These are phyloP conservation scores for Melospiza georgiana DNA, from an alignment of 2,113 vertebrate species.

Conservation along the genomic window DNA sequence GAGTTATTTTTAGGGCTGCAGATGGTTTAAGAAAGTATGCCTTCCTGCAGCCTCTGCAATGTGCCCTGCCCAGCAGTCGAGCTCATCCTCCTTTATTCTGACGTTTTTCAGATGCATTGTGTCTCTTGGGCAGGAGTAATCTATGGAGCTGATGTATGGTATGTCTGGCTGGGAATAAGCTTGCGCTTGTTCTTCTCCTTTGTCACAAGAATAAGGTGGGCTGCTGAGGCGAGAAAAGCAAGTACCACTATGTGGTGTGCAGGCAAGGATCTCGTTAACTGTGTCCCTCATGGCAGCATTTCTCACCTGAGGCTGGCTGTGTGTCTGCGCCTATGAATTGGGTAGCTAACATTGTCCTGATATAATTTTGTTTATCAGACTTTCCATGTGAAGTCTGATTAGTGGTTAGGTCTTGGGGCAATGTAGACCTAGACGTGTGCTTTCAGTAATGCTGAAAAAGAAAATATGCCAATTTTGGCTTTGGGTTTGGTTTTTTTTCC, in stretches of 20 bases:
- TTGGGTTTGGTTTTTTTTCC: not conserved
- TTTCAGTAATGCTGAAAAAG: not conserved
- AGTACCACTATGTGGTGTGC: rapidly evolving
- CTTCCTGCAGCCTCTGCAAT: not conserved
- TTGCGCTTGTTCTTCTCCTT: not conserved
- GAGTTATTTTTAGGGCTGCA: not conserved
- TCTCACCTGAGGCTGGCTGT: not conserved
- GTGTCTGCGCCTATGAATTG: not conserved
- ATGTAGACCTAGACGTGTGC: not conserved
- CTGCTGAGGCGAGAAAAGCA: not conserved
- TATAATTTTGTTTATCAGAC: not conserved
- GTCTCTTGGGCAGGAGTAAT: not conserved
- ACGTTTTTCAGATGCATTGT: rapidly evolving
- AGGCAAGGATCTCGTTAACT: not conserved
- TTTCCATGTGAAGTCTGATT: not conserved
- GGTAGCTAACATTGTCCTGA: not conserved
- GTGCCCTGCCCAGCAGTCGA: rapidly evolving
- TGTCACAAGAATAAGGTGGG: not conserved
- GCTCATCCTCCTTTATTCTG: not conserved
- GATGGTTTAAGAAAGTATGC: not conserved
- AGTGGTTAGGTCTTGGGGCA: not conserved
- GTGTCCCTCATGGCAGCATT: not conserved
- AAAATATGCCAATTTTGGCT: not conserved
- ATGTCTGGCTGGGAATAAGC: not conserved
- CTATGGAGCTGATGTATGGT: not conserved